These are phyloP conservation scores for Pangasius sanitwongsei DNA, from an alignment of 2,797 vertebrate species.

Conservation along the genomic window DNA sequence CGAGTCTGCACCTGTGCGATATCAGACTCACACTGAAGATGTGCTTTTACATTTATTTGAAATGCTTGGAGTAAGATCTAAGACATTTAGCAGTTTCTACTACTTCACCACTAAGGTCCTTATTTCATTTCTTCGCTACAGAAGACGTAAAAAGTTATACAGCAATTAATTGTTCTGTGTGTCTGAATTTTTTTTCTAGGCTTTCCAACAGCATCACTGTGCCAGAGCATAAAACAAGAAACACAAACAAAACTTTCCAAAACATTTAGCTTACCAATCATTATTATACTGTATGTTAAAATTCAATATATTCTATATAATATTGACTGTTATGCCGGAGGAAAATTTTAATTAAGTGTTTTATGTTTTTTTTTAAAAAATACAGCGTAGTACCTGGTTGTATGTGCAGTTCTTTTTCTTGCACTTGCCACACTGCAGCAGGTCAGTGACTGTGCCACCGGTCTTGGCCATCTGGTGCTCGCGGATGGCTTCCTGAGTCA, in stretches of 20 bases:
- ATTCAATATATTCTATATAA: neutral
- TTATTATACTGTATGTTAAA: neutral
- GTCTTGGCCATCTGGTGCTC: constrained; percentile 99
- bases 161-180: neutral
- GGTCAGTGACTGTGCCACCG: constrained; percentile 87
- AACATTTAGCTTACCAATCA: neutral
- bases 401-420: constrained; percentile 97
- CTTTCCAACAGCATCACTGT: neutral
- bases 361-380: neutral
- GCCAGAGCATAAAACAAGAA: neutral
- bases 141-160: neutral
- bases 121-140: neutral
- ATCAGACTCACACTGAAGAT: constrained; percentile 47
- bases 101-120: neutral
- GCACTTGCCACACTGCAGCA: constrained; percentile 95
- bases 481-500: constrained; percentile 96
- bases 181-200: neutral
- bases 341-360: neutral
- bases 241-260: neutral
- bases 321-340: neutral
- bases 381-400: constrained; percentile 88
- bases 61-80: neutral
- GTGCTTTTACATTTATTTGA: neutral
- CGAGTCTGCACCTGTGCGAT: constrained; percentile 90
- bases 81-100: neutral